Base-by-base conservation (phyloP, 2,113 vertebrate genomes). In the Chloropsis hardwickii region DNA sequence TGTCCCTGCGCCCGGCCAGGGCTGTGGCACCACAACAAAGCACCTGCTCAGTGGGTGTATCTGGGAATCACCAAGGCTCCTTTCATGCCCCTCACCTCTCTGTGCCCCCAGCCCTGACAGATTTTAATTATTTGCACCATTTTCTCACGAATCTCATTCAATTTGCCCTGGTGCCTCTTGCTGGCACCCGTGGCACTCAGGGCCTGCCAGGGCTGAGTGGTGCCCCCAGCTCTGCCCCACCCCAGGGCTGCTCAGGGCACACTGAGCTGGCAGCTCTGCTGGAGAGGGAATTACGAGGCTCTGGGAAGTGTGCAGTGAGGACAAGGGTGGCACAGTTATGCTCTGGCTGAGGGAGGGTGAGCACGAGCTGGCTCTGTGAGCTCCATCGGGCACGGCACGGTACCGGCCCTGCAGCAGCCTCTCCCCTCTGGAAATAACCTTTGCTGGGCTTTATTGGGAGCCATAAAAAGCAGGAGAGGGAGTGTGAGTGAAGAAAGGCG, bases 371-470 rank as follows among this genome's bases (percentile, higher is more conserved):
- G 37, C 16, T 24, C 37, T 12, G 56, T 0, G 3, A 45, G 54
- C 45, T 73, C 78, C 77, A 9, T 21, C 51, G 82, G 0, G 5
- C 35, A 27, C 22, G 10, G 62, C 81, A n/a, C 66, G 79, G 53
- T n/a, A 10, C 27, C 8, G 0, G 50, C 60, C 67, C 71, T 11
- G 8, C 37, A 22, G 14, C 73, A 35, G 15, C 48, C 88, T n/a
- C 74, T 53, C 83, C 71, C 51, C 35, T 69, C n/a, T 33, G 71
- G 66, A 96, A 92, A 90, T 60, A 82, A 87, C 78, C 85, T 92
- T n/a, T 79, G 53, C 82, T 54, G 65, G 39, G 81, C 96, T 92
- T 92, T 83, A 87, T 93, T 93, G 86, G 40, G 31, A 74, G 85
- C 69, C 92, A 70, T 90, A 53, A 78, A 57, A 65, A 56, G 62